A percentile compares a stretch with the other conserved stretches of the same genome.
Evolutionary conservation across 2,797 vertebrate species (phyloP).

Genomic region (Myotis findleyi): DNA sequence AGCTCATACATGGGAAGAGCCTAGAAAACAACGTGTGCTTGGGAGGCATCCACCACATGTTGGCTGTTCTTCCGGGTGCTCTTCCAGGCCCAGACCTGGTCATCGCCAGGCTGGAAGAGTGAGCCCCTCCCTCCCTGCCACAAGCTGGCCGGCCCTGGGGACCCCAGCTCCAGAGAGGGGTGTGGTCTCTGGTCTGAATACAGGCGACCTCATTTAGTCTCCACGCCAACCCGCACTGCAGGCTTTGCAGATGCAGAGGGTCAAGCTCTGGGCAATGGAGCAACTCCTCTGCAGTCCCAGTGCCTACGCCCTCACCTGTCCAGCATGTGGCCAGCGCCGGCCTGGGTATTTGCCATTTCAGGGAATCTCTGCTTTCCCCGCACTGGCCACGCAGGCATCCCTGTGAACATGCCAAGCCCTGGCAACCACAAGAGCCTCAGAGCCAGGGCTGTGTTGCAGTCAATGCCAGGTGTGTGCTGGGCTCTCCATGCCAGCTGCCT

Average conservation of each 20-base stretch:
- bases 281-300: not conserved
- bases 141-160: not conserved
- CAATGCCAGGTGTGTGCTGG: not conserved
- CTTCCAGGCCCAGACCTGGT: accelerated
- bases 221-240: not conserved
- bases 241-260: not conserved
- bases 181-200: not conserved
- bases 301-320: not conserved
- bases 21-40: not conserved
- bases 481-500: not conserved
- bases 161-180: not conserved
- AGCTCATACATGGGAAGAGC: not conserved
- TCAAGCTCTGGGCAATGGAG: not conserved
- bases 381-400: not conserved
- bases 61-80: not conserved
- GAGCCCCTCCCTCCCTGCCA: not conserved
- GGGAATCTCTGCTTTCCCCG: not conserved
- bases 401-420: not conserved
- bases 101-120: not conserved
- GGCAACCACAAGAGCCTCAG: not conserved
- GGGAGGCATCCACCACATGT: not conserved
- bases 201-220: not conserved
- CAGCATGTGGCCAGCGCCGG: accelerated
- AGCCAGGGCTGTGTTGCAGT: not conserved
- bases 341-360: not conserved